A percentile compares a stretch with the other conserved stretches of the same genome.
phyloP scores from a whole-genome alignment of 2,888 invertebrate genomes.

The Leptopilina drosophilae region DNA sequence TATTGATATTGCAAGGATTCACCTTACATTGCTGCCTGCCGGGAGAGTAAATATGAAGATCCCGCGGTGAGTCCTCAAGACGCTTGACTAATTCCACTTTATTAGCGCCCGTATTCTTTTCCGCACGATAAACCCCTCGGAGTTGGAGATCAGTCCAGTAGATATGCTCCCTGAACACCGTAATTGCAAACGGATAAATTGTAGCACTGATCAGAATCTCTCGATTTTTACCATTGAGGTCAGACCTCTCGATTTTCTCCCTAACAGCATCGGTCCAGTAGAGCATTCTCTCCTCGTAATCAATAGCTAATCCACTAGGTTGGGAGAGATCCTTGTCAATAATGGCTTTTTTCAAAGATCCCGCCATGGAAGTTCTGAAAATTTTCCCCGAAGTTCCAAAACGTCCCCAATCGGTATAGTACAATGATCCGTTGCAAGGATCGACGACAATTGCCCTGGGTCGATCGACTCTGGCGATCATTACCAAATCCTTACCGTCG shows the following conservation, averaged over 20 bases:
- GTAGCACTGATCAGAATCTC: slow-evolving; percentile 92
- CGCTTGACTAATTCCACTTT: slow-evolving; percentile 96
- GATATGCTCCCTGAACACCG: slow-evolving; percentile 92
- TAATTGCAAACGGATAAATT: slow-evolving; percentile 96
- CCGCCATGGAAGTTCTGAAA: slow-evolving; percentile 97
- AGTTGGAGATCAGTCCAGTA: slow-evolving; percentile 98
- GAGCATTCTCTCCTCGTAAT: slow-evolving; percentile 93
- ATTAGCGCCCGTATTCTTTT: slow-evolving; percentile 97
- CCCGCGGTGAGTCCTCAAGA: slow-evolving; percentile 94
- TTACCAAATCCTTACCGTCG: slow-evolving; percentile 90
- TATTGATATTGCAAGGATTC: slow-evolving; percentile 92
- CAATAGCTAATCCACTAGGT: slow-evolving; percentile 96
- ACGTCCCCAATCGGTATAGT: slow-evolving; percentile 97
- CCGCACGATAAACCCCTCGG: slow-evolving; percentile 95
- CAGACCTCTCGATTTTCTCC: slow-evolving; percentile 95
- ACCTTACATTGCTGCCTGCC: slow-evolving; percentile 87
- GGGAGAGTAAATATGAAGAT: slow-evolving; percentile 91
- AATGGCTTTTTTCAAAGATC: slow-evolving; percentile 91
- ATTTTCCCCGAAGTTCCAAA: slow-evolving; percentile 96
- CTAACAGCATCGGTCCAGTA: slow-evolving; percentile 99
- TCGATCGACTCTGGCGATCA: slow-evolving; percentile 94
- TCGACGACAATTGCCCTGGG: slow-evolving; percentile 97
- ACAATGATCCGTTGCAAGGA: slow-evolving; percentile 96
- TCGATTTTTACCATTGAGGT: slow-evolving; percentile 90
- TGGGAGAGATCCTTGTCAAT: slow-evolving; percentile 94